Evolutionary conservation across 30 jellyfish, hydroid and myxozoan genomes (phyloP).

Genomic region (Haliclystus octoradiatus): DNA sequence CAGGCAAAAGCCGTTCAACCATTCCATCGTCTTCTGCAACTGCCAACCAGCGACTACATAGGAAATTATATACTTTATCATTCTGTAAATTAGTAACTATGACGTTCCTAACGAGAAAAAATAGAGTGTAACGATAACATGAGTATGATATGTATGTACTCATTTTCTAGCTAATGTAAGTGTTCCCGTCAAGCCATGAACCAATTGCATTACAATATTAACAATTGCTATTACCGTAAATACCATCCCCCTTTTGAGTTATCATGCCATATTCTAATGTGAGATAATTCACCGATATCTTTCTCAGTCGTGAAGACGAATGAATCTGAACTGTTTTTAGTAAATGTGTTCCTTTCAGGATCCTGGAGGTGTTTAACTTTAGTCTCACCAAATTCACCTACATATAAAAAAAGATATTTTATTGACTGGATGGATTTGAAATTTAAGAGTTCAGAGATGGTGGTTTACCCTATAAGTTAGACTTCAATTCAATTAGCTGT

Average conservation of each 20-base stretch:
- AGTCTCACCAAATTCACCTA: slow-evolving; percentile 82
- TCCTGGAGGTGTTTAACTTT: slow-evolving; percentile 66
- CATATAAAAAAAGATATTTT: not conserved
- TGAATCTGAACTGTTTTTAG: slow-evolving; percentile 69
- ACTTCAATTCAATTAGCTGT: no score
- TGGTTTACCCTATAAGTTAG: no score
- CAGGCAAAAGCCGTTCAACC: slow-evolving; percentile 82
- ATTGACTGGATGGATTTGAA: no score
- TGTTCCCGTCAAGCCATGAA: no score
- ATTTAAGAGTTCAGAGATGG: no score
- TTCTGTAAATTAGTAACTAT: slow-evolving; percentile 77
- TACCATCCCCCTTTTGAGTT: slow-evolving; percentile 97
- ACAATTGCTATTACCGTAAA: slow-evolving; percentile 76
- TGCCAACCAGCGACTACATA: slow-evolving; percentile 92
- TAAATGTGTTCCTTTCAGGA: slow-evolving; percentile 73
- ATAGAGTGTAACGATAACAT: no score
- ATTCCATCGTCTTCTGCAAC: slow-evolving; percentile 80
- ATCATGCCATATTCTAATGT: slow-evolving; percentile 93
- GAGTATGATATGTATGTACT: no score
- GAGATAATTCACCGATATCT: slow-evolving; percentile 72
- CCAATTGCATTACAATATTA: no score
- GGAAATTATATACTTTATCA: slow-evolving; percentile 59
- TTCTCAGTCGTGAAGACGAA: slow-evolving; percentile 74
- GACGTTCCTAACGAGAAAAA: slow-evolving; percentile 55
- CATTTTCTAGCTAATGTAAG: no score